A percentile compares a stretch with the other conserved stretches of the same genome.
Evolutionary conservation across 2,888 invertebrate genomes (phyloP).

Genomic region (Acronicta alni): DNA sequence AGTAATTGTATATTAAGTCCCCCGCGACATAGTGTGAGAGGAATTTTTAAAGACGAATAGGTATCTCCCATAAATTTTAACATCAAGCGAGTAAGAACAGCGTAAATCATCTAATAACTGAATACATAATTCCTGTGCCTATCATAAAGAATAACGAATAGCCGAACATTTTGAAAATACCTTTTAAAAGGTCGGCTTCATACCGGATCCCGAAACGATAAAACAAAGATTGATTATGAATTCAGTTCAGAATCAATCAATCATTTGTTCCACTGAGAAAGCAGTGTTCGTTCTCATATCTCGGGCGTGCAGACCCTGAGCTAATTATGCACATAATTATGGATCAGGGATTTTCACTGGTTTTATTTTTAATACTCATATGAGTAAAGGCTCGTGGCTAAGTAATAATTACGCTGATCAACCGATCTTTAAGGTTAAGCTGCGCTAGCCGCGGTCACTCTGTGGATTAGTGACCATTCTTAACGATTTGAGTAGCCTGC

Average conservation of each 20-base stretch:
- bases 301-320: slow-evolving; percentile 39
- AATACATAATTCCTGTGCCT: slow-evolving; percentile 2
- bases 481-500: too few relatives aligned
- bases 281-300: slow-evolving; percentile 28
- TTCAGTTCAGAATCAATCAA: slow-evolving; percentile 33
- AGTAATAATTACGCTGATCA: too few relatives aligned
- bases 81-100: not conserved
- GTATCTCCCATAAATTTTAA: not conserved
- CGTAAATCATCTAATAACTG: not conserved
- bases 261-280: slow-evolving; percentile 28
- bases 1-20: too few relatives aligned
- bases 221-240: slow-evolving; percentile 43
- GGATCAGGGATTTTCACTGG: not conserved
- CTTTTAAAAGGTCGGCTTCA: slow-evolving; percentile 15
- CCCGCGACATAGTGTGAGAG: too few relatives aligned
- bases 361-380: slow-evolving; percentile 6
- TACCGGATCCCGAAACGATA: slow-evolving; percentile 30
- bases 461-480: too few relatives aligned
- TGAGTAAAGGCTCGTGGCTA: too few relatives aligned
- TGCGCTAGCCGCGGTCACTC: too few relatives aligned
- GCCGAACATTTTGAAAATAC: slow-evolving; percentile 6
- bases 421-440: too few relatives aligned
- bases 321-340: slow-evolving; percentile 46
- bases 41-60: too few relatives aligned
- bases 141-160: slow-evolving; percentile 15